These are phyloP conservation scores for Thereva nobilitata DNA, from an alignment of 2,888 invertebrate genomes.

Conservation along the genomic window DNA sequence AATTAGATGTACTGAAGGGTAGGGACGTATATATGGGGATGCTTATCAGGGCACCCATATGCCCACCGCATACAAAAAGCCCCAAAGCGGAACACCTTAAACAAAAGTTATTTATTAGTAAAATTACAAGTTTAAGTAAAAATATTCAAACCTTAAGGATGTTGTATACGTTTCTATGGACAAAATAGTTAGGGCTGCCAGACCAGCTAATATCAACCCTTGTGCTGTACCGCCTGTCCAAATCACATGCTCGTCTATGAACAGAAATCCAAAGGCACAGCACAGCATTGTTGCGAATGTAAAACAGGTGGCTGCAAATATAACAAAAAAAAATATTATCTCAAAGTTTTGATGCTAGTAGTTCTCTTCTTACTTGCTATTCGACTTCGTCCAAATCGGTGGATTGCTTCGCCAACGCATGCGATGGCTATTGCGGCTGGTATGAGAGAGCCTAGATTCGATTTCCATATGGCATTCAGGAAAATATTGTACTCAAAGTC, in stretches of 20 bases:
- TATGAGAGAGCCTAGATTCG: constrained; percentile 43
- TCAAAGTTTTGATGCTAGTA: not conserved
- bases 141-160: constrained; percentile 41
- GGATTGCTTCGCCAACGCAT: constrained; percentile 42
- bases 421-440: constrained; percentile 40
- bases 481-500: constrained; percentile 52
- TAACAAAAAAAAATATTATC: not conserved
- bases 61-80: constrained; percentile 41
- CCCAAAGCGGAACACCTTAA: constrained; percentile 45
- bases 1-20: constrained; percentile 41
- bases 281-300: constrained; percentile 43
- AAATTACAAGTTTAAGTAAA: not conserved
- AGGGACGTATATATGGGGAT: constrained; percentile 39
- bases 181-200: constrained; percentile 43
- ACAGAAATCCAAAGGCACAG: constrained; percentile 43
- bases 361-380: constrained; percentile 43
- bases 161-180: constrained; percentile 44
- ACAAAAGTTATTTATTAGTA: not conserved
- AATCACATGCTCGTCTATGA: constrained; percentile 41
- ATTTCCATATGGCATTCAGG: constrained; percentile 42
- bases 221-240: constrained; percentile 46
- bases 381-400: constrained; percentile 43
- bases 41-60: constrained; percentile 43
- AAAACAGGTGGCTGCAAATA: constrained; percentile 41
- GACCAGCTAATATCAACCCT: constrained; percentile 43